Conservation (phyloP, 2,888 invertebrate species). For the Lomographa bimaculata region DNA sequence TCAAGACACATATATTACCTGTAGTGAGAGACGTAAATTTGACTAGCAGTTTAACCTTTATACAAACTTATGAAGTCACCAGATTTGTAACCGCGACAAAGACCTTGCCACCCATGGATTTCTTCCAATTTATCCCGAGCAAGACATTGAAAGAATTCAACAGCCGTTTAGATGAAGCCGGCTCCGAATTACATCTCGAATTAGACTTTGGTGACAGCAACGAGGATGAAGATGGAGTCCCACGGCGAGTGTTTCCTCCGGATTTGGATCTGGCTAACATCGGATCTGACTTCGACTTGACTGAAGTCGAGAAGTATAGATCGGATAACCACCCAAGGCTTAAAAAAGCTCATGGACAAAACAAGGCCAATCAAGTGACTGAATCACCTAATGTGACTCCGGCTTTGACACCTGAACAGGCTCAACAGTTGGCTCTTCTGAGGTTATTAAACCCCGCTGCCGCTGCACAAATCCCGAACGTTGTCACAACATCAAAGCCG, state of each 20-base stretch:
- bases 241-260: slow-evolving; percentile 82
- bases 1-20: slow-evolving; percentile 95
- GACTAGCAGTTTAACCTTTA: slow-evolving; percentile 90
- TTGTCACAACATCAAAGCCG: slow-evolving; percentile 91
- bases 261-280: slow-evolving; percentile 89
- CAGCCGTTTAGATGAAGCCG: slow-evolving; percentile 93
- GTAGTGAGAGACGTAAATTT: slow-evolving; percentile 89
- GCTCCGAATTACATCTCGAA: slow-evolving; percentile 93
- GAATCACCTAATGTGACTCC: slow-evolving; percentile 66
- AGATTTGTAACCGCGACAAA: slow-evolving; percentile 95
- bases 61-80: slow-evolving; percentile 95
- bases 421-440: slow-evolving; percentile 89
- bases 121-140: slow-evolving; percentile 93
- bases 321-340: slow-evolving; percentile 80
- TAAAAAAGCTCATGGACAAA: slow-evolving; percentile 75
- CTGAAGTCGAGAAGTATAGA: slow-evolving; percentile 87
- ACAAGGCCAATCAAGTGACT: slow-evolving; percentile 75
- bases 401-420: slow-evolving; percentile 87
- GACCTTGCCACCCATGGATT: slow-evolving; percentile 94
- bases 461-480: slow-evolving; percentile 86
- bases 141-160: slow-evolving; percentile 95
- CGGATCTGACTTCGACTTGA: slow-evolving; percentile 88
- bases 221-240: slow-evolving; percentile 82
- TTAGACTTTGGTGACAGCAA: slow-evolving; percentile 93
- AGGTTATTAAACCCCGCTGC: slow-evolving; percentile 88